A percentile compares a stretch with the other conserved stretches of the same genome.
These are phyloP conservation scores for Nephrotoma flavescens DNA, from an alignment of 2,888 invertebrate species.

Conservation along the genomic window DNA sequence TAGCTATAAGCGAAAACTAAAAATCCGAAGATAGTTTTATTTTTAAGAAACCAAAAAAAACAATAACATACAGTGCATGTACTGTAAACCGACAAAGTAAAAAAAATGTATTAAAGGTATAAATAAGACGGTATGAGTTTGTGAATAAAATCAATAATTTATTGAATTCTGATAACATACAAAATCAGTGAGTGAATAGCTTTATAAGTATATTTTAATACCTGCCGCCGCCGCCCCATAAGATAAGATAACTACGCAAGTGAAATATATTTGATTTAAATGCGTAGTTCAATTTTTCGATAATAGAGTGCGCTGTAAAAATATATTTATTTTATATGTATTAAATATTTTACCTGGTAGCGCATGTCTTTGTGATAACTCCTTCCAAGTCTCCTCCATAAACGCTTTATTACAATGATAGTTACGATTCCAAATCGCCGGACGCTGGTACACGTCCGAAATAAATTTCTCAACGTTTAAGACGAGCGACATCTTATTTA, in stretches of 20 bases:
- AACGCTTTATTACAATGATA: slow-evolving; percentile 32
- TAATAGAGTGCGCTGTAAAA: background rate
- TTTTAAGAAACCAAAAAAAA: background rate
- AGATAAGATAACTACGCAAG: background rate
- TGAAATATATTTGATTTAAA: background rate
- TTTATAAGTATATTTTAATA: background rate
- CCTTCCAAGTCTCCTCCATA: slow-evolving; percentile 32
- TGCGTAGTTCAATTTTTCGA: background rate
- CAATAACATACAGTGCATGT: background rate
- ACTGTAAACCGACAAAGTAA: background rate
- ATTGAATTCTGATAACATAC: background rate
- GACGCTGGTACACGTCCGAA: slow-evolving; percentile 29
- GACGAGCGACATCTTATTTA: background rate
- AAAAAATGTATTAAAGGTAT: background rate
- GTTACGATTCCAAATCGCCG: slow-evolving; percentile 33
- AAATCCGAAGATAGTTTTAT: background rate
- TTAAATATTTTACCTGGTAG: slow-evolving; percentile 25
- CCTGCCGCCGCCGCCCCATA: background rate
- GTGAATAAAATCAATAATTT: background rate
- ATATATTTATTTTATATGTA: background rate
- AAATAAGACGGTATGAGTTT: background rate
- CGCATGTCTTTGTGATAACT: slow-evolving; percentile 27
- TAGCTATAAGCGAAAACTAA: background rate
- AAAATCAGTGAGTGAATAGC: background rate
- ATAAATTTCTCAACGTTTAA: slow-evolving; percentile 31